Base-by-base conservation (phyloP, 2,113 vertebrate species). In the Oreotrochilus melanogaster region DNA sequence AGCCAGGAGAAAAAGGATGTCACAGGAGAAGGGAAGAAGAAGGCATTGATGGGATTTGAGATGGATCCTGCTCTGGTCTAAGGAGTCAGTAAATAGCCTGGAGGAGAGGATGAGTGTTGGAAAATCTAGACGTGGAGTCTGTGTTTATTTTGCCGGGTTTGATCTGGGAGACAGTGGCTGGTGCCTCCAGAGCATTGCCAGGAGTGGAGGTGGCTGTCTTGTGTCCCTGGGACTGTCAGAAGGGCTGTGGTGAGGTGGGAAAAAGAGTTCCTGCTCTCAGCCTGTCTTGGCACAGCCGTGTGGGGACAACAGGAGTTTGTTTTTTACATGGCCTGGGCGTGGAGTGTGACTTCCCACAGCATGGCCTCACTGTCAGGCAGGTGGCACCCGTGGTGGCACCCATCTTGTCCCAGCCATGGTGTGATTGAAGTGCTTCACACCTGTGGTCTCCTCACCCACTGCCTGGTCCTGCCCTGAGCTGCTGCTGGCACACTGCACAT, bases 281-380 rank as follows among this genome's bases (percentile, higher is more conserved):
- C 8, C 0, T 16, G 56, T 21, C 81, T 27, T 65, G 92, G 73
- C 78, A 45, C 62, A 28, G 89, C n/a, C 0, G 2, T 0, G 0
- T 42, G 54, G 82, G 48, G 81, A 2, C 78, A 62, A 65, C 69
- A 62, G 60, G 43, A 94, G 35, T 42, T 67, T 35, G 61, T 9
- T 12, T 25, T 91, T 61, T 7, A 0, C 23, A 0, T 18, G 69
- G 61, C 57, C 54, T 66, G 73, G 56, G 30, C 35, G 13, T 7
- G 2, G 50, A 76, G 64, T 11, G 79, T 78, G 93, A 73, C 75
- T 71, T 61, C 25, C 27, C 83, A 23, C 21, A 2, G 6, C 1
- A 1, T 39, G 91, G 48, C 45, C 33, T 2, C 0, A 1, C 61
- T 7, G 48, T 56, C 28, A 10, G 72, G 80, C 74, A 53, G 93